Percentiles rank a stretch among this genome's conserved stretches.
These are phyloP conservation scores for Sesia apiformis DNA, from an alignment of 2,888 invertebrate species.

Conservation along the genomic window DNA sequence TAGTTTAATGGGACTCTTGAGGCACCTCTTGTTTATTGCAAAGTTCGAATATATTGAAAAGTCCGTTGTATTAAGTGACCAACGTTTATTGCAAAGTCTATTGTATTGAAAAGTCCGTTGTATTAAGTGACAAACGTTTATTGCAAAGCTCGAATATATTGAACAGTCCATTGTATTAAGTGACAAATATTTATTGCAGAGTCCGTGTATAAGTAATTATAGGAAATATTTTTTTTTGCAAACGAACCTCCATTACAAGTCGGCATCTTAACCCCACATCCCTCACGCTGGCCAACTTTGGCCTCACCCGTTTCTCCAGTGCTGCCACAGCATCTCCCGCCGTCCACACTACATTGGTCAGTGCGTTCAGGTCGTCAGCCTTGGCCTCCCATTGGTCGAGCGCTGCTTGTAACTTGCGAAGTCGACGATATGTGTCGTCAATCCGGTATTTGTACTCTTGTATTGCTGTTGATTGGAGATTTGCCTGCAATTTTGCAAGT, in stretches of 20 bases:
- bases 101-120: too few relatives aligned
- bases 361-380: constrained; percentile 55
- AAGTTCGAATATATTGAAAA: too few relatives aligned
- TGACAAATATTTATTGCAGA: too few relatives aligned
- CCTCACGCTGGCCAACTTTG: constrained; percentile 29
- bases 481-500: constrained; percentile 31
- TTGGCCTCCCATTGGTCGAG: constrained; percentile 48
- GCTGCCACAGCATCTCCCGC: constrained; percentile 65
- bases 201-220: too few relatives aligned
- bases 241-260: constrained; percentile 3
- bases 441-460: constrained; percentile 54
- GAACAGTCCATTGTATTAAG: too few relatives aligned
- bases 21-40: too few relatives aligned
- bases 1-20: too few relatives aligned
- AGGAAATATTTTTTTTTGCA: too few relatives aligned
- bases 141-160: too few relatives aligned
- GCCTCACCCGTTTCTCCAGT: constrained; percentile 59
- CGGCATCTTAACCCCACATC: constrained; percentile 45
- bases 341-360: constrained; percentile 60
- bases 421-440: constrained; percentile 33
- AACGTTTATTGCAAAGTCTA: too few relatives aligned
- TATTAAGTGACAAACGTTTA: too few relatives aligned
- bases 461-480: constrained; percentile 55
- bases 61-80: too few relatives aligned
- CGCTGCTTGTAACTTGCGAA: constrained; percentile 26